phyloP scores from a whole-genome alignment of 1,140 invertebrate genomes.

The Drosophila kurseongensis region DNA sequence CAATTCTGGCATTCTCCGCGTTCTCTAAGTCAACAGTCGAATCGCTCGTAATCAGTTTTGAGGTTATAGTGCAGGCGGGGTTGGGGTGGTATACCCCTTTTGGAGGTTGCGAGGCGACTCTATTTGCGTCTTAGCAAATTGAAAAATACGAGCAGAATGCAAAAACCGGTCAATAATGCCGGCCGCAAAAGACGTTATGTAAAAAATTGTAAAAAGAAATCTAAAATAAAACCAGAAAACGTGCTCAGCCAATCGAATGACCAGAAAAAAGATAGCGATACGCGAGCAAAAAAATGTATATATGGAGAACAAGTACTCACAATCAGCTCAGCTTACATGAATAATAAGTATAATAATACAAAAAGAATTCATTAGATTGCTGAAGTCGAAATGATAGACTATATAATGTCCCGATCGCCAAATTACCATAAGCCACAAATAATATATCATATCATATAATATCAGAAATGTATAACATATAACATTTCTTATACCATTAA shows the following conservation, averaged over 20 bases:
- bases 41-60: conserved; percentile 30
- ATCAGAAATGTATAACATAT: neutral
- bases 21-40: conserved; percentile 38
- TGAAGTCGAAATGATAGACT: neutral
- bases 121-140: conserved; percentile 68
- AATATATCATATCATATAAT: neutral
- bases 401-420: neutral
- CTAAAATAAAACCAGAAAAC: conserved; percentile 43
- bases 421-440: too few species aligned
- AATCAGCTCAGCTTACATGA: conserved; percentile 34
- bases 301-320: conserved; percentile 6
- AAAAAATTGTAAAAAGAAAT: conserved; percentile 32
- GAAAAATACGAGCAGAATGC: conserved; percentile 31
- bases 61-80: conserved; percentile 27
- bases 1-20: conserved; percentile 21
- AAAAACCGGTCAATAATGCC: conserved; percentile 44
- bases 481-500: too few species aligned
- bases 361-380: neutral
- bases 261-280: conserved; percentile 20
- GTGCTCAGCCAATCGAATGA: conserved; percentile 40
- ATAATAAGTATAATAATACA: conserved; percentile 21
- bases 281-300: neutral
- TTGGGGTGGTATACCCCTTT: conserved; percentile 8
- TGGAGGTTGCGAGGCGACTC: conserved; percentile 25
- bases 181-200: conserved; percentile 71